phyloP scores from a whole-genome alignment of 92 coral and sea anemone species.

The Virgularia gustaviana region DNA sequence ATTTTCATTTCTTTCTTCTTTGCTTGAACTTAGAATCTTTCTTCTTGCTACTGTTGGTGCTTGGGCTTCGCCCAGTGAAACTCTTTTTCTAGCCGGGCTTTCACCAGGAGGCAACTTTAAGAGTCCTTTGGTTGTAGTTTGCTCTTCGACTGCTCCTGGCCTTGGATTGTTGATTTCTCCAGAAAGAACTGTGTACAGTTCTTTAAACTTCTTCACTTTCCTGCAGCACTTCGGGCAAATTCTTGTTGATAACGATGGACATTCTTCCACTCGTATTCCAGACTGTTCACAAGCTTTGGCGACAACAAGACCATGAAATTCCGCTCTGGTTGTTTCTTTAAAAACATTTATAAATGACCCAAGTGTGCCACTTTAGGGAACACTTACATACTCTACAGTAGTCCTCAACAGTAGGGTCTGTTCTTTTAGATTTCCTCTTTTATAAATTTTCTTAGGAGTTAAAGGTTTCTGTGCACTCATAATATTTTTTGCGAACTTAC shows the following conservation, averaged over 20 bases:
- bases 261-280: conserved; percentile 4
- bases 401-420: not conserved
- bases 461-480: not conserved
- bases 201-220: no score
- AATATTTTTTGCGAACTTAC: not conserved
- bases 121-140: no score
- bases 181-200: no score
- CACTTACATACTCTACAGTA: conserved; percentile 8
- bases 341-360: conserved; percentile 17
- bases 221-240: no score
- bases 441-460: not conserved
- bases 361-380: not conserved
- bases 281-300: conserved; percentile 1
- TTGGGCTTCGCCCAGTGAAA: conserved; percentile 20
- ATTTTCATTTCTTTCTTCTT: not conserved
- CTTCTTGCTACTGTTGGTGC: conserved; percentile 19
- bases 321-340: not conserved
- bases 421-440: conserved; percentile 14
- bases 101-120: no score
- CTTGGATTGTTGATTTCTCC: no score
- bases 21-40: not conserved
- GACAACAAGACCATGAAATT: conserved; percentile 3
- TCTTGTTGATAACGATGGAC: not conserved
- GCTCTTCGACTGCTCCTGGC: no score
- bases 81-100: not conserved